Evolutionary conservation across 1,140 invertebrate species (phyloP).

Genomic region (Diorhabda elongata): DNA sequence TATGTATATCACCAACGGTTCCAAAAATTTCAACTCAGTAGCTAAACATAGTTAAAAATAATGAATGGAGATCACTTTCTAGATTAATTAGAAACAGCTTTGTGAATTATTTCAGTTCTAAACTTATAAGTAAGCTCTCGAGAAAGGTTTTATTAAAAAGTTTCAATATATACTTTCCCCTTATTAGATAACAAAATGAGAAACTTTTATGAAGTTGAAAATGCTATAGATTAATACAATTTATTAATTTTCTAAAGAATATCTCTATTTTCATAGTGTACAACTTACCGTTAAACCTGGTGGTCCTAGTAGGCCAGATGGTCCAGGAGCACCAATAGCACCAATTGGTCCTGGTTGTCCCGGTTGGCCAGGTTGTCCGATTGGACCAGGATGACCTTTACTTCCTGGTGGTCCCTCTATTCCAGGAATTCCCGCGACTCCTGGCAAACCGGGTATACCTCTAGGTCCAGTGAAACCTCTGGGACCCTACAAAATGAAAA

Average conservation of each 20-base stretch:
- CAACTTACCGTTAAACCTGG: slow-evolving; percentile 62
- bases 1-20: no score
- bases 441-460: slow-evolving; percentile 72
- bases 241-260: neutral
- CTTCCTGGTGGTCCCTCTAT: slow-evolving; percentile 66
- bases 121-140: no score
- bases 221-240: neutral
- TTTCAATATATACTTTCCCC: no score
- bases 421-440: slow-evolving; percentile 71
- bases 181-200: no score
- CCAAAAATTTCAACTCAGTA: no score
- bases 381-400: slow-evolving; percentile 68
- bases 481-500: slow-evolving; percentile 58
- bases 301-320: slow-evolving; percentile 63
- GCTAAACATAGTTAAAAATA: no score
- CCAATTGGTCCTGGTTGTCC: slow-evolving; percentile 65
- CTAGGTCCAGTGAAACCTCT: slow-evolving; percentile 74
- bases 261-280: neutral
- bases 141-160: no score
- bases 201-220: no score
- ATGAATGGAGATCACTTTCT: no score
- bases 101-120: no score
- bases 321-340: slow-evolving; percentile 61
- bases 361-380: slow-evolving; percentile 63
- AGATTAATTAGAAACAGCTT: no score